phyloP scores from a whole-genome alignment of 2,888 invertebrate genomes.

The Cheilosia urbana region DNA sequence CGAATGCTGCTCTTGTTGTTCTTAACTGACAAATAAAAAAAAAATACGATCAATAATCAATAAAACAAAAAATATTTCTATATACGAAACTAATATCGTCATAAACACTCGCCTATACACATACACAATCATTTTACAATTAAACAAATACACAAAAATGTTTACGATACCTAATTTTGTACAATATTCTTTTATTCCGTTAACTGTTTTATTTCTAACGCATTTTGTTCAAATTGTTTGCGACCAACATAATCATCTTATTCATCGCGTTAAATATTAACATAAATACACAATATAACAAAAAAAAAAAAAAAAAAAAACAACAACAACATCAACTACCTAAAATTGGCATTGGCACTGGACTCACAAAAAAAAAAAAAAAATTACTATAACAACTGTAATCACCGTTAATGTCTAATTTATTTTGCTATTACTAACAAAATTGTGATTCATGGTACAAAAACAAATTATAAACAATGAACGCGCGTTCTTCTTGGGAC shows the following conservation, averaged over 20 bases:
- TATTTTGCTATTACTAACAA: conserved; percentile 72
- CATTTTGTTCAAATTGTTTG: conserved; percentile 48
- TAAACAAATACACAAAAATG: conserved; percentile 16
- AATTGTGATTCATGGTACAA: conserved; percentile 56
- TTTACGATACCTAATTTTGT: conserved; percentile 8
- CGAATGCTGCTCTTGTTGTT: conserved; percentile 78
- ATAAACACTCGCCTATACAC: conserved; percentile 66
- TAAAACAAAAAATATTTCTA: conserved; percentile 62
- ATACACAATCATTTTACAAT: conserved; percentile 45
- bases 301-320: conserved; percentile 7
- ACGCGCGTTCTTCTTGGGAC: conserved; percentile 62
- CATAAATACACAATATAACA: conserved; percentile 16
- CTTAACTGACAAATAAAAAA: conserved; percentile 73
- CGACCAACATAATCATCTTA: conserved; percentile 39
- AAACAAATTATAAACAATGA: conserved; percentile 11
- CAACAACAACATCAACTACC: conserved; percentile 46
- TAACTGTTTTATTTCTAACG: conserved; percentile 38
- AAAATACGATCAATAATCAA: conserved; percentile 65
- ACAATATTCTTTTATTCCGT: conserved; percentile 35
- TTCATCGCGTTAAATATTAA: conserved; percentile 58
- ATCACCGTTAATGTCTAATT: conserved; percentile 60
- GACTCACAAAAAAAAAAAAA: conserved; percentile 52
- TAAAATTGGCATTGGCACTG: conserved; percentile 75
- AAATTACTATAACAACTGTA: conserved; percentile 20
- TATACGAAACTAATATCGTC: conserved; percentile 65